Evolutionary conservation across 2,113 vertebrate species (phyloP).

Genomic region (Hucho hucho): DNA sequence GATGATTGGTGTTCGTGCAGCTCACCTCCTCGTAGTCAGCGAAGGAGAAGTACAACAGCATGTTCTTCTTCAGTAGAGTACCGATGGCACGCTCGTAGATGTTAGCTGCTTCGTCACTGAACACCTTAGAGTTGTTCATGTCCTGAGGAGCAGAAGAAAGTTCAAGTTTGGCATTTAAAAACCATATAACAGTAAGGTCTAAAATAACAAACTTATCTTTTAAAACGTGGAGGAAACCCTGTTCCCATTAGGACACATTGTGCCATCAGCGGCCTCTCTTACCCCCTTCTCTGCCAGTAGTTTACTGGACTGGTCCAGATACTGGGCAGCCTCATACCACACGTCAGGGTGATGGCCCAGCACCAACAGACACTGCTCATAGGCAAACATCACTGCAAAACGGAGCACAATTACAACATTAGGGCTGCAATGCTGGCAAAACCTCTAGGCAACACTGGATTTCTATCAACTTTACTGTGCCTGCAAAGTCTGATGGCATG

Average conservation of each 20-base stretch:
- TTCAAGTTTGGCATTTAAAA: too few species aligned
- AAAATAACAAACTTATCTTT: too few species aligned
- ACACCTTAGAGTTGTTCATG: slow-evolving; percentile 99
- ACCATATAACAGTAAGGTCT: too few species aligned
- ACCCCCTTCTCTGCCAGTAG: slow-evolving; percentile 97
- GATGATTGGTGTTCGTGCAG: background rate
- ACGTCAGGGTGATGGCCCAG: slow-evolving; percentile 97
- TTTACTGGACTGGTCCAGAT: slow-evolving; percentile 97
- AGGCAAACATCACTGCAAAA: slow-evolving; percentile 96
- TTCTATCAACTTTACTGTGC: background rate
- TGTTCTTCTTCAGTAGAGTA: slow-evolving; percentile 98
- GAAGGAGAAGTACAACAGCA: slow-evolving; percentile 98
- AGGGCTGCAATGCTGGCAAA: slow-evolving; percentile 38
- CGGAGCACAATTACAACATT: background rate
- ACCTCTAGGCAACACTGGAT: slow-evolving; percentile 19
- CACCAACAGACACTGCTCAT: slow-evolving; percentile 97
- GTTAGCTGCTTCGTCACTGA: slow-evolving; percentile 98
- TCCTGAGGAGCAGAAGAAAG: slow-evolving; percentile 73
- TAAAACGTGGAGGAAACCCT: too few species aligned
- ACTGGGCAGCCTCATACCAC: slow-evolving; percentile 98
- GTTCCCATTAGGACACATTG: too few species aligned
- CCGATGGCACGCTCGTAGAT: slow-evolving; percentile 99
- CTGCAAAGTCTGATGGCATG: background rate
- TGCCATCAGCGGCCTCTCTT: slow-evolving; percentile 38
- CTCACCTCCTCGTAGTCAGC: slow-evolving; percentile 98